Conservation (phyloP, 2,113 vertebrate genomes). For the Sapayoa aenigma region DNA sequence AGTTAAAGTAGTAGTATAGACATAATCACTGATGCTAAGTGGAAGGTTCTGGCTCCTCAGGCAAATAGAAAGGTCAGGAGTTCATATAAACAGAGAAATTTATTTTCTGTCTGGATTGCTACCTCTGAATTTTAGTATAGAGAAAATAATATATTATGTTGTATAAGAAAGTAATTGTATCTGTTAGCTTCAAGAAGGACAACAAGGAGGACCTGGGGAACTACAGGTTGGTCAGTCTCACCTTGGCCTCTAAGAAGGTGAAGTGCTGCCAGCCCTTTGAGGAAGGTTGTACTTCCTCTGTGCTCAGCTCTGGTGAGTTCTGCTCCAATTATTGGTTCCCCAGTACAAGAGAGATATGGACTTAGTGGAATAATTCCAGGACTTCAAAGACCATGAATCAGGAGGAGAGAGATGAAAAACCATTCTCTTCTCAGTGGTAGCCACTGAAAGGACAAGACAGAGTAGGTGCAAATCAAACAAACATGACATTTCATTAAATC, state of each 20-base stretch:
- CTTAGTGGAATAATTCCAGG: not conserved
- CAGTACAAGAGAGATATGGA: not conserved
- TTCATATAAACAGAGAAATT: not conserved
- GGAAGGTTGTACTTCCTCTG: not conserved
- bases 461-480: not conserved
- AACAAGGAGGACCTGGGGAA: not conserved
- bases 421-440: not conserved
- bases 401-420: not conserved
- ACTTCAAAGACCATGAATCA: not conserved
- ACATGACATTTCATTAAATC: not conserved
- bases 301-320: not conserved
- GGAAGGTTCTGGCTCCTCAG: not conserved
- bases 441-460: not conserved
- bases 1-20: not conserved
- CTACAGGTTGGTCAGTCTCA: not conserved
- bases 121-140: not conserved
- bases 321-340: not conserved
- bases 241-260: not conserved
- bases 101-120: not conserved
- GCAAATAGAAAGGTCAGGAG: not conserved
- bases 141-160: not conserved
- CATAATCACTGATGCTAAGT: not conserved
- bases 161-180: not conserved
- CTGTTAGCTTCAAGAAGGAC: not conserved
- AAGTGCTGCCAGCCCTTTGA: not conserved